phyloP scores from a whole-genome alignment of 2,888 invertebrate species.

The Gymnoscelis rufifasciata region DNA sequence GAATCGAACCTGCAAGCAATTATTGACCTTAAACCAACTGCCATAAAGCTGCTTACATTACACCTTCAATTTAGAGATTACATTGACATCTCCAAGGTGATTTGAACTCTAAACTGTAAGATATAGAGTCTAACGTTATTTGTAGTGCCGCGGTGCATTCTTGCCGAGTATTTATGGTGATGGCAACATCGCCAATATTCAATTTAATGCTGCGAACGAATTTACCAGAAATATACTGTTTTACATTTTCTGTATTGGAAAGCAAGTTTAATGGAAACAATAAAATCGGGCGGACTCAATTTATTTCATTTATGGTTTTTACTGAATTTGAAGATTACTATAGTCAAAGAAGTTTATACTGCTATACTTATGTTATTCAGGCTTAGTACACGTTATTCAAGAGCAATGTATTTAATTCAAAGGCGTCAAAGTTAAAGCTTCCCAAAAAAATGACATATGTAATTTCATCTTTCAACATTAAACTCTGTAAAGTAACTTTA shows the following conservation, averaged over 20 bases:
- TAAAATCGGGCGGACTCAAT: too few species aligned
- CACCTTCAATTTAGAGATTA: constrained; percentile 16
- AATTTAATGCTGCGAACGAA: constrained; percentile 25
- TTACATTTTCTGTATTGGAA: not conserved
- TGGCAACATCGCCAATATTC: constrained; percentile 34
- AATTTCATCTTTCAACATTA: too few species aligned
- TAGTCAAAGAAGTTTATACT: too few species aligned
- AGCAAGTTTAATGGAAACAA: not conserved
- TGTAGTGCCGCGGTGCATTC: constrained; percentile 33
- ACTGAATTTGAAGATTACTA: too few species aligned
- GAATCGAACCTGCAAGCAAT: constrained; percentile 9
- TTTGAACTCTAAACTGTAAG: not conserved
- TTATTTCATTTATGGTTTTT: too few species aligned
- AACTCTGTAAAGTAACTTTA: too few species aligned
- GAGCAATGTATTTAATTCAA: too few species aligned
- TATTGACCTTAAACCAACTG: constrained; percentile 12
- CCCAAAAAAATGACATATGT: too few species aligned
- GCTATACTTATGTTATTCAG: too few species aligned
- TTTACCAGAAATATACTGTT: constrained; percentile 1
- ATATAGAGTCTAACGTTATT: not conserved
- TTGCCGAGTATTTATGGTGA: constrained; percentile 36
- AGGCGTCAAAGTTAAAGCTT: too few species aligned
- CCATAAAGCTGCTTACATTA: constrained; percentile 18
- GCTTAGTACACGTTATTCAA: too few species aligned
- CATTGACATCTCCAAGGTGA: constrained; percentile 11